Conservation (phyloP, 1,140 invertebrate genomes). For the Pinna nobilis region DNA sequence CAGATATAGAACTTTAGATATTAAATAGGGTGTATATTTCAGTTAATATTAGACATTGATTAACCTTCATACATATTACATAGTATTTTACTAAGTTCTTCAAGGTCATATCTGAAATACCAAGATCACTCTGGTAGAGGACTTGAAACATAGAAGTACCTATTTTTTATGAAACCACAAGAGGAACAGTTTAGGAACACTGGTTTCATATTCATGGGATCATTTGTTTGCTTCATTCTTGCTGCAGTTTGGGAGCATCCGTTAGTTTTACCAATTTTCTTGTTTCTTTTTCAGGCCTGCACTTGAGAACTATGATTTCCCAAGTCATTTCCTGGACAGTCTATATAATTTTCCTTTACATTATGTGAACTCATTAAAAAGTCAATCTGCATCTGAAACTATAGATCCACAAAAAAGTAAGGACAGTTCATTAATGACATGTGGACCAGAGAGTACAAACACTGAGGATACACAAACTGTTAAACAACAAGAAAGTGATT, state of each 20-base stretch:
- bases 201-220: too few relatives aligned
- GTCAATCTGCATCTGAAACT: slow-evolving; percentile 2
- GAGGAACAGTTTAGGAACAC: too few relatives aligned
- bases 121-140: too few relatives aligned
- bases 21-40: not conserved
- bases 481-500: not conserved
- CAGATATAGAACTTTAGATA: not conserved
- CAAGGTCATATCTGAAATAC: too few relatives aligned
- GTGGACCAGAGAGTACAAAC: not conserved
- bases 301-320: slow-evolving; percentile 83
- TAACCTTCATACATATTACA: too few relatives aligned
- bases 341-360: slow-evolving; percentile 55
- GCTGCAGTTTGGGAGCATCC: too few relatives aligned
- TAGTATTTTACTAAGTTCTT: too few relatives aligned
- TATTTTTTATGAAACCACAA: too few relatives aligned
- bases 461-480: slow-evolving; percentile 12
- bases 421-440: not conserved
- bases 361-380: slow-evolving; percentile 39
- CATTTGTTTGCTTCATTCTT: too few relatives aligned
- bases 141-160: too few relatives aligned
- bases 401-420: not conserved
- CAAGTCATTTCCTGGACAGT: slow-evolving; percentile 52
- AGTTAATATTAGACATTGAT: too few relatives aligned
- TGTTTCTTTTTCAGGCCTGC: slow-evolving; percentile 61
- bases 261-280: not conserved